Evolutionary conservation across 1,140 invertebrate species (phyloP), one percentile per base, ranked within the genome.

Genomic region (Colletes latitarsis): DNA sequence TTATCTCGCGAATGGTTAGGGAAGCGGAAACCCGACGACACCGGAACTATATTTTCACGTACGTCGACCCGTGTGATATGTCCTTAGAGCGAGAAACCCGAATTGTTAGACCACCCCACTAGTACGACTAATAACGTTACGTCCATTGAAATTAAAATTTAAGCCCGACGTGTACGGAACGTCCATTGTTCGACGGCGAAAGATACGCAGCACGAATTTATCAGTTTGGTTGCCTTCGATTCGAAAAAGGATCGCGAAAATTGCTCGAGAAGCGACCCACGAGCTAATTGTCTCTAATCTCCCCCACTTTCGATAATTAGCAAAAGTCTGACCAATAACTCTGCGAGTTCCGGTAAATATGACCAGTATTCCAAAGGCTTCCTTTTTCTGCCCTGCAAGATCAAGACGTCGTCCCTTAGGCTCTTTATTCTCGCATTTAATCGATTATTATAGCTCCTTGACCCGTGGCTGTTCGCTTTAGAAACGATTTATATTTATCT

Each of bases 1-100:
- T 62, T 58, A 58, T 3, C 64, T 53, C 79, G 71, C 78, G 84
- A 85, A 85, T 62, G 71, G 71, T 80, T 82, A 69, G 78, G 12
- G 52, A 70, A 62, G 30, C 78, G 83, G 69, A 84, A 84, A 80
- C 57, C 60, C 63, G 73, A 30, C 57, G 62, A 43, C 60, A 69
- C 76, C 55, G 83, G 63, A 10, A 71, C 70, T 68, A 79, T 73
- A 80, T 60, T 81, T 69, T 55, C 57, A 67, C 58, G 73, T 74
- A 72, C 57, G 73, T 68, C 81, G 76, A 53, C 19, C 43, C 62
- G 64, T 77, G 73, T 63, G 73, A 66, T 58, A 68, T 70, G 52
- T 71, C 41, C 41, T 55, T 78, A 15, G 6, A 46, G 41, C 39
- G 55, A 57, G 17, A 67, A 66, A 71, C 72, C 53, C 63, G 57